Base-by-base conservation (phyloP, 1,140 invertebrate genomes). In the Hyles euphorbiae region DNA sequence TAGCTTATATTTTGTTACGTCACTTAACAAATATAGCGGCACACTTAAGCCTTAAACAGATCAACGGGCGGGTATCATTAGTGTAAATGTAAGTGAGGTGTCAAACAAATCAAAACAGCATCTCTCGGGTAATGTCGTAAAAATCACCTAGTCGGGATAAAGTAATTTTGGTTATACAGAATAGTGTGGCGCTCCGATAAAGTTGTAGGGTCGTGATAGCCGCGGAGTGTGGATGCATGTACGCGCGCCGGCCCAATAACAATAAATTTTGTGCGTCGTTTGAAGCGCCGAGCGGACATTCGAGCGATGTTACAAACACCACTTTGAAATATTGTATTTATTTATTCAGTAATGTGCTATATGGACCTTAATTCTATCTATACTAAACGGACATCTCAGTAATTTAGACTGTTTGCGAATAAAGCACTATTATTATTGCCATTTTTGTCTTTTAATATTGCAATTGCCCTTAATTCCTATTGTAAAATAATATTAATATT, bases 191-290 rank as follows among this genome's bases (percentile, higher is more conserved):
- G 66, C 53, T 51, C 56, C 67, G 85, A 88, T 88, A 88, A 88
- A 83, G 79, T 87, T 83, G 83, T 88, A 73, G 53, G 51, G 68
- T 81, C 78, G 81, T 83, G 83, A 88, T 88, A 85, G 81, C 73
- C 79, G 85, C 81, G 77, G 72, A 88, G 86, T 88, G 82, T 75
- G 83, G 85, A 88, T 88, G 82, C 86, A 74, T 88, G 86, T 88
- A 79, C 77, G 82, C 79, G 75, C 72, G 74, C 75, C 77, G 70
- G 63, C 53, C 81, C 85, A 87, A 87, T 88, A 88, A 88, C 82
- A 86, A 87, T 88, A 88, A 88, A 88, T 88, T 81, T 83, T 73
- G 69, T 76, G 59, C 65, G 77, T 75, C 80, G 83, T 87, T 86
- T 88, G 85, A 88, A 82, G 78, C 74, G 76, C 81, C 82, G 81